Evolutionary conservation across 2,888 invertebrate genomes (phyloP).

Genomic region (Diplazon laetatorius): DNA sequence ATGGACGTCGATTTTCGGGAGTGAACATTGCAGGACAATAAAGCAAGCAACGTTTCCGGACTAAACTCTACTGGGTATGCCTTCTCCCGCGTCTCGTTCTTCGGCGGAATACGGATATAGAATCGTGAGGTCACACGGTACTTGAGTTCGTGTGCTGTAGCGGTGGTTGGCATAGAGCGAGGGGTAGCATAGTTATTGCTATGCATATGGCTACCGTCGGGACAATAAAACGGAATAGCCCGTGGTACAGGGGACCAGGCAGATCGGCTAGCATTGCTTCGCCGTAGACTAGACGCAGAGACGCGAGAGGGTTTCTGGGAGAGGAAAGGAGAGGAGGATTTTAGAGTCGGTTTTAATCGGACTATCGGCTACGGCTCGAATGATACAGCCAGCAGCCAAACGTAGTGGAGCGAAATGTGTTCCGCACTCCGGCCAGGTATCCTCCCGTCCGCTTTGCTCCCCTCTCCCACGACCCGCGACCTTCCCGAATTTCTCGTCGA

Average conservation of each 20-base stretch:
- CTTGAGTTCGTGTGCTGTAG: slow-evolving; percentile 35
- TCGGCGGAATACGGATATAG: slow-evolving; percentile 33
- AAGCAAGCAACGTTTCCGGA: slow-evolving; percentile 46
- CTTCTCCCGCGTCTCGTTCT: slow-evolving; percentile 6
- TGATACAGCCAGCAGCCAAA: slow-evolving; percentile 53
- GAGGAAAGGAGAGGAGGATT: too few relatives aligned
- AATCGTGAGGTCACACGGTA: slow-evolving; percentile 40
- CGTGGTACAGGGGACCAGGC: slow-evolving; percentile 66
- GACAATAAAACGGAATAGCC: slow-evolving; percentile 80
- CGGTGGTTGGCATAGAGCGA: slow-evolving; percentile 67
- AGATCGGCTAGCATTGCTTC: slow-evolving; percentile 32
- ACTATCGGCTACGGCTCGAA: slow-evolving; percentile 68
- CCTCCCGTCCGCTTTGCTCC: slow-evolving; percentile 31
- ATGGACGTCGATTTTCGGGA: slow-evolving; percentile 43
- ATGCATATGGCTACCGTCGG: slow-evolving; percentile 76
- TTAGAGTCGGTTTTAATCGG: slow-evolving; percentile 79
- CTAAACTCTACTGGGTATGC: slow-evolving; percentile 30
- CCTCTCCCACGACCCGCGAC: too few relatives aligned
- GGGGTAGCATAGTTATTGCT: slow-evolving; percentile 78
- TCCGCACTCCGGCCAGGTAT: slow-evolving; percentile 56
- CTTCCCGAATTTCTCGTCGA: slow-evolving; percentile 63
- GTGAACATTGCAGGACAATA: slow-evolving; percentile 45
- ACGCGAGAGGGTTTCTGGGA: slow-evolving; percentile 47
- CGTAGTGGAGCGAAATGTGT: slow-evolving; percentile 63
- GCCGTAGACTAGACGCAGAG: slow-evolving; percentile 34